These are phyloP conservation scores for Argyrosomus regius DNA, from an alignment of 2,797 vertebrate species.

Conservation along the genomic window DNA sequence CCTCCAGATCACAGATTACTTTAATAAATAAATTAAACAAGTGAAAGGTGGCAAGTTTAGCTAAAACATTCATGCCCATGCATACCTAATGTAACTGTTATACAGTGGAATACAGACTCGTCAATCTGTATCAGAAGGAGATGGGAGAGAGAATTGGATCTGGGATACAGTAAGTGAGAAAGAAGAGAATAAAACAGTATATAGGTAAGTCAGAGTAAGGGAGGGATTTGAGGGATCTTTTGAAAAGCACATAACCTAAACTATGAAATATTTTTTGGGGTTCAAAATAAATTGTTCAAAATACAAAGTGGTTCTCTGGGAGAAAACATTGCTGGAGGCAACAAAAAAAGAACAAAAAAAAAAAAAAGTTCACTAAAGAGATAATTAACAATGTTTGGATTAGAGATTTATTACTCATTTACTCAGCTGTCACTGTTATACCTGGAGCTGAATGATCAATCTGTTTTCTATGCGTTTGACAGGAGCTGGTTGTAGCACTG, in stretches of 20 bases:
- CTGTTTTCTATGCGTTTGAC: conserved; percentile 10
- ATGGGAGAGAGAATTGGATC: neutral
- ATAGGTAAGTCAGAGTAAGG: neutral
- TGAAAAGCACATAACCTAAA: neutral
- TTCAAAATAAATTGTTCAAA: neutral
- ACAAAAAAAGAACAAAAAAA: neutral
- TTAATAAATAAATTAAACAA: neutral
- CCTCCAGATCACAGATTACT: neutral
- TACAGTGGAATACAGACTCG: neutral
- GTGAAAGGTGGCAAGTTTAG: neutral
- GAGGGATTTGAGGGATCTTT: neutral
- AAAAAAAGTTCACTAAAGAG: neutral
- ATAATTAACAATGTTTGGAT: neutral
- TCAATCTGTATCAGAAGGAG: neutral
- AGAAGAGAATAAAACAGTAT: neutral
- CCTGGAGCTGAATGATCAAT: neutral
- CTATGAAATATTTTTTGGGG: neutral
- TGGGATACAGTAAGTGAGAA: neutral
- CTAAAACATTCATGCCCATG: neutral
- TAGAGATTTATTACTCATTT: neutral
- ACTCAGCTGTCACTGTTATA: neutral
- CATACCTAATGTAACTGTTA: neutral
- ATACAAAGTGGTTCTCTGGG: neutral
- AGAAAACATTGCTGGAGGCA: neutral
- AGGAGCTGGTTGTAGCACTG: conserved; percentile 98